These are phyloP conservation scores for Mythimna albipuncta DNA, from an alignment of 2,888 invertebrate genomes.

Conservation along the genomic window DNA sequence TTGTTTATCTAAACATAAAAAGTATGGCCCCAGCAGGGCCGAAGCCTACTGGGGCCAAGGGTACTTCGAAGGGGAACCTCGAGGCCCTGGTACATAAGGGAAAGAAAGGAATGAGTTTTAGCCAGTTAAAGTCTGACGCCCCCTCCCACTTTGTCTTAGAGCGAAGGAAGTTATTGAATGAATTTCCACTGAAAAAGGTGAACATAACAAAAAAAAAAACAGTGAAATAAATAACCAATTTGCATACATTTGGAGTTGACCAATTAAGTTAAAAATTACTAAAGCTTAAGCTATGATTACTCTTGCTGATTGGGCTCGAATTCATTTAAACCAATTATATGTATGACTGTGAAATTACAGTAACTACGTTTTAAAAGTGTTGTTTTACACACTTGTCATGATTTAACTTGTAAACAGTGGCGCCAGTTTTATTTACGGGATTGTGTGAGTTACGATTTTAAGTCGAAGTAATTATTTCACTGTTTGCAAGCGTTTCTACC, in stretches of 20 bases:
- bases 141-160: too few relatives aligned
- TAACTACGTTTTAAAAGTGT: conserved; percentile 1
- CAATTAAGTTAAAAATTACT: conserved; percentile 42
- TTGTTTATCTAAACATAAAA: too few relatives aligned
- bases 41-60: too few relatives aligned
- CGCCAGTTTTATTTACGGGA: not conserved
- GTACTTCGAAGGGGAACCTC: too few relatives aligned
- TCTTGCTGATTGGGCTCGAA: conserved; percentile 34
- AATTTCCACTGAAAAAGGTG: too few relatives aligned
- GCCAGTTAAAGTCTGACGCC: too few relatives aligned
- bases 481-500: too few relatives aligned
- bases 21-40: too few relatives aligned
- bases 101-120: too few relatives aligned
- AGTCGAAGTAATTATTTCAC: too few relatives aligned
- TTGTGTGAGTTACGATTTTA: not conserved
- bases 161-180: too few relatives aligned
- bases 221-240: not conserved
- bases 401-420: conserved; percentile 8
- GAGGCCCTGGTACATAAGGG: too few relatives aligned
- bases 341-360: conserved; percentile 19
- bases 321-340: conserved; percentile 49
- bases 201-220: not conserved
- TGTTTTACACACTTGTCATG: conserved; percentile 20
- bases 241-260: conserved; percentile 14
- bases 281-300: conserved; percentile 41